Percentiles rank a stretch among this genome's conserved stretches.
Conservation (phyloP, 1,140 invertebrate species). For the Drosophila tropicalis region DNA sequence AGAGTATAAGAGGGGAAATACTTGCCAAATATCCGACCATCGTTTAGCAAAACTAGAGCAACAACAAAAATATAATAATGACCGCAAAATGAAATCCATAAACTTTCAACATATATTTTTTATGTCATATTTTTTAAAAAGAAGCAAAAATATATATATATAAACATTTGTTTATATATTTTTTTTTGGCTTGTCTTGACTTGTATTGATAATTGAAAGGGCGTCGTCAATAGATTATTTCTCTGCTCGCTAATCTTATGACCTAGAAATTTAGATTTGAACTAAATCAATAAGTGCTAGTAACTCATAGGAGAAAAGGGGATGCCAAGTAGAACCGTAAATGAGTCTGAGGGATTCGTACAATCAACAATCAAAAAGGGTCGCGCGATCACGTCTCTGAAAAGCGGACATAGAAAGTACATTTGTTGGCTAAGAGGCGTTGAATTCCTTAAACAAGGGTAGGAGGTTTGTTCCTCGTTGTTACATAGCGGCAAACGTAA, state of each 20-base stretch:
- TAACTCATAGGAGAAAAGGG: no score
- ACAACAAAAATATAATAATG: slow-evolving; percentile 16
- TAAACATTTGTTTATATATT: not conserved
- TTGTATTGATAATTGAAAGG: no score
- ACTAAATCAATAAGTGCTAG: not conserved
- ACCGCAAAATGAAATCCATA: slow-evolving; percentile 5
- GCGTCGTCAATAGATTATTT: not conserved
- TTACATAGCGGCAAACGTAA: no score
- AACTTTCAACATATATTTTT: slow-evolving; percentile 53
- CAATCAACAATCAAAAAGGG: no score
- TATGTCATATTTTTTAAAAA: slow-evolving; percentile 3
- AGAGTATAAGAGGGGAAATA: not conserved
- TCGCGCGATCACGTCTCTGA: no score
- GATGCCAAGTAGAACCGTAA: no score
- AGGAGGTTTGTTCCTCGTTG: no score
- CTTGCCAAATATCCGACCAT: slow-evolving; percentile 35
- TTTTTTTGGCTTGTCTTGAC: not conserved
- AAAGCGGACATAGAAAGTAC: no score
- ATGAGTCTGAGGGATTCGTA: no score
- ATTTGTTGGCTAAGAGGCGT: no score
- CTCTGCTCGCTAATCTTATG: not conserved
- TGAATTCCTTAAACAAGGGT: no score
- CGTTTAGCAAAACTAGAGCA: slow-evolving; percentile 35
- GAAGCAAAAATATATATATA: not conserved
- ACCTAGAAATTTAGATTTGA: slow-evolving; percentile 3